phyloP scores from a whole-genome alignment of 2,113 vertebrate species.

The Vulpes ferrilata region DNA sequence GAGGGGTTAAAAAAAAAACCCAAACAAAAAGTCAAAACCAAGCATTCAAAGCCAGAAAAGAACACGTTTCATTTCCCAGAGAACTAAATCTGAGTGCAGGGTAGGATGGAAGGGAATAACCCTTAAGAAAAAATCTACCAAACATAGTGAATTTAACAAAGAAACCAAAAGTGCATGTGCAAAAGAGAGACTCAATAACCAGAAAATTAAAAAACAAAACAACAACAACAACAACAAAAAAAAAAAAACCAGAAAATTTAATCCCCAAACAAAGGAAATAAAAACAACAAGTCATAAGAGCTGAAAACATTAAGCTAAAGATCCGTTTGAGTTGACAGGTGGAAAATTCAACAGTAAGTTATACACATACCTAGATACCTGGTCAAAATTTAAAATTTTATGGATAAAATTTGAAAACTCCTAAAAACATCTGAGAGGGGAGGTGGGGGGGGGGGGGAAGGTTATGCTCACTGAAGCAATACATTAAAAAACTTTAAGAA shows the following conservation, averaged over 20 bases:
- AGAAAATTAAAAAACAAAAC: not conserved
- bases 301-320: not conserved
- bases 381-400: not conserved
- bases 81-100: not conserved
- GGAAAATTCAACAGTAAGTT: constrained; percentile 6
- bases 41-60: not conserved
- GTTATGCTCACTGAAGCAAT: constrained; percentile 38
- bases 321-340: not conserved
- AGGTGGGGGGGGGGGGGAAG: not conserved
- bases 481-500: constrained; percentile 18
- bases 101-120: not conserved
- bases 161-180: not conserved
- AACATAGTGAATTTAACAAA: not conserved
- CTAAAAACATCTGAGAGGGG: not conserved
- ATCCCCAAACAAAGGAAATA: constrained; percentile 26
- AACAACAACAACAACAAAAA: not conserved
- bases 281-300: not conserved
- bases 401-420: not conserved
- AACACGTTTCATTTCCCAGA: not conserved
- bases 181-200: not conserved
- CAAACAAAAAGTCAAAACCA: constrained; percentile 6
- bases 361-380: not conserved
- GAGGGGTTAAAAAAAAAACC: not conserved
- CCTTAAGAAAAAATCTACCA: not conserved
- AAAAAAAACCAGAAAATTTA: not conserved